Percentiles rank a stretch among this genome's conserved stretches.
These are phyloP conservation scores for Cordilura impudica DNA, from an alignment of 2,888 invertebrate species.

Conservation along the genomic window DNA sequence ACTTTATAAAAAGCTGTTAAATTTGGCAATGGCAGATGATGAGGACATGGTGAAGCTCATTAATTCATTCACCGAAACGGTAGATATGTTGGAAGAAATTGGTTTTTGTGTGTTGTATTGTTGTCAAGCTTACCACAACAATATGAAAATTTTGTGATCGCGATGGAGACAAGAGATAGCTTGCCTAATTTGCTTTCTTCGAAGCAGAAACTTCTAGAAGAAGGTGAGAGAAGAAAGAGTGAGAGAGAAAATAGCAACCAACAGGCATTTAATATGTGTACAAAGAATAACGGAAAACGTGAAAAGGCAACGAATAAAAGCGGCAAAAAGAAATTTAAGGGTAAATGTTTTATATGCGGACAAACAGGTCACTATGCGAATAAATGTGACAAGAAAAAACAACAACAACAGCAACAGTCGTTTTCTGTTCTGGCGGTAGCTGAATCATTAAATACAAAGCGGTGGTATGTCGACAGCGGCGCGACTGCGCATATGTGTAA, in stretches of 20 bases:
- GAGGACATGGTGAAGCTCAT: conserved; percentile 18
- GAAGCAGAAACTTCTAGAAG: conserved; percentile 46
- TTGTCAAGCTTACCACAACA: no score
- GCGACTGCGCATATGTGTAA: no score
- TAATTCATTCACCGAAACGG: conserved; percentile 3
- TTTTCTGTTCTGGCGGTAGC: neutral
- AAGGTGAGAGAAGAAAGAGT: conserved; percentile 20
- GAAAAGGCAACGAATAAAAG: neutral
- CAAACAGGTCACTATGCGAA: conserved; percentile 26
- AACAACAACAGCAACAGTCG: conserved; percentile 1
- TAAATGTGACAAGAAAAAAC: conserved; percentile 17
- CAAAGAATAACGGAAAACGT: neutral
- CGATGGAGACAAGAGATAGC: no score
- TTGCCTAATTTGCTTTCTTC: conserved; percentile 13
- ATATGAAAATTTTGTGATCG: no score
- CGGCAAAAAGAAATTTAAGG: conserved; percentile 1
- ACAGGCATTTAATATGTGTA: conserved; percentile 9
- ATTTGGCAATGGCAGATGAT: conserved; percentile 19
- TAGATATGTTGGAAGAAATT: conserved; percentile 17
- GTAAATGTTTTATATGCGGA: conserved; percentile 19
- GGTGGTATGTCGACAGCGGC: no score
- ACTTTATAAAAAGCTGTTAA: no score
- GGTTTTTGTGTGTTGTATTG: no score
- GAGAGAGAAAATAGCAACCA: conserved; percentile 6
- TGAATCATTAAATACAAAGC: no score